A percentile compares a stretch with the other conserved stretches of the same genome.
Conservation (phyloP, 2,888 invertebrate species). For the Elmis aenea region DNA sequence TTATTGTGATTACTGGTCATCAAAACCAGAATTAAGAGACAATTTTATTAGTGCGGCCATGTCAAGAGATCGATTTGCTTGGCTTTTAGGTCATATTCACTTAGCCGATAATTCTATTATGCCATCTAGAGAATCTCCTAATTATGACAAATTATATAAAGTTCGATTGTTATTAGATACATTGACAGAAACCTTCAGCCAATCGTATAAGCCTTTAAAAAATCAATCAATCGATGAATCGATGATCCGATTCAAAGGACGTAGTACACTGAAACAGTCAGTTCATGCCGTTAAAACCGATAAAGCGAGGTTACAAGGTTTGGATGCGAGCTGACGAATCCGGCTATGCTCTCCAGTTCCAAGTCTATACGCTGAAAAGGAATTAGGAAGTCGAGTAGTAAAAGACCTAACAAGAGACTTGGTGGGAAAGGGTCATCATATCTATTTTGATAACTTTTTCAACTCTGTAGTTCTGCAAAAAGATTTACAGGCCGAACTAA, state of each 20-base stretch:
- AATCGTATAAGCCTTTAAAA: not conserved
- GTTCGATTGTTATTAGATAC: slow-evolving; percentile 2
- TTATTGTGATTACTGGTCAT: no score
- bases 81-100: slow-evolving; percentile 6
- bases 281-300: slow-evolving; percentile 26
- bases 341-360: slow-evolving; percentile 27
- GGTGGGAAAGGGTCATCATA: slow-evolving; percentile 16
- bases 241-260: no score
- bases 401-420: slow-evolving; percentile 14
- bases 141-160: slow-evolving; percentile 1
- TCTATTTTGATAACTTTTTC: slow-evolving; percentile 30
- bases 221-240: not conserved
- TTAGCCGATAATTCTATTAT: slow-evolving; percentile 7
- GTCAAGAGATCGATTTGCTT: slow-evolving; percentile 8
- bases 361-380: slow-evolving; percentile 30
- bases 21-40: no score
- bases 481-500: slow-evolving; percentile 16
- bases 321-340: slow-evolving; percentile 18
- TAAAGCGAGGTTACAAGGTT: slow-evolving; percentile 31
- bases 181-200: slow-evolving; percentile 2
- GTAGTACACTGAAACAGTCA: slow-evolving; percentile 20
- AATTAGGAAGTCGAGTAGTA: slow-evolving; percentile 12
- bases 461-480: slow-evolving; percentile 18
- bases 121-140: not conserved
- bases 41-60: no score